A percentile compares a stretch with the other conserved stretches of the same genome.
These are phyloP conservation scores for Melanargia galathea DNA, from an alignment of 2,888 invertebrate genomes.

Conservation along the genomic window DNA sequence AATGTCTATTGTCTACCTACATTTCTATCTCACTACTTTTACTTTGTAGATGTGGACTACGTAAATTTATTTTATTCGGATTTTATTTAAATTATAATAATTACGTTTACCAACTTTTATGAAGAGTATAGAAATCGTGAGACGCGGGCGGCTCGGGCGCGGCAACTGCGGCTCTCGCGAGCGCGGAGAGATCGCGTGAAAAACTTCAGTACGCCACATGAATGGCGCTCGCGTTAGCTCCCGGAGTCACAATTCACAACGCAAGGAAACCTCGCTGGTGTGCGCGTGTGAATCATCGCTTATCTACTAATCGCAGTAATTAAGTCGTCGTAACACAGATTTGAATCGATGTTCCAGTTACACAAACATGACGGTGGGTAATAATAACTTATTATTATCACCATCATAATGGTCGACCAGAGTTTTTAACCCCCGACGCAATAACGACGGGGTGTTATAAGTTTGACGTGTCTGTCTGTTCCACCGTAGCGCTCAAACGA, in stretches of 20 bases:
- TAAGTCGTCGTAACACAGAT: constrained; percentile 12
- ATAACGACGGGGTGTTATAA: too few relatives aligned
- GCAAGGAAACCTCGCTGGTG: constrained; percentile 28
- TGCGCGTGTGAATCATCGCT: constrained; percentile 34
- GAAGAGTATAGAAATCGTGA: constrained; percentile 39
- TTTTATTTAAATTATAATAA: background rate
- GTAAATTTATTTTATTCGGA: background rate
- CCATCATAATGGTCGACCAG: background rate
- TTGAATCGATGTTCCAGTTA: constrained; percentile 12
- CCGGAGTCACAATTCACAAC: constrained; percentile 25
- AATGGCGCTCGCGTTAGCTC: constrained; percentile 48
- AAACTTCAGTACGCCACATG: constrained; percentile 71
- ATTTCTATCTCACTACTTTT: background rate
- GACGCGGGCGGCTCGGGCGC: constrained; percentile 60
- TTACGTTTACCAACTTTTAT: background rate
- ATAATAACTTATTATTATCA: too few relatives aligned
- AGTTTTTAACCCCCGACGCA: background rate
- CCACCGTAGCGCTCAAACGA: too few relatives aligned
- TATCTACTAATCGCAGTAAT: constrained; percentile 21
- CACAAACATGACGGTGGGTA: background rate
- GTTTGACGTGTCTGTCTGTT: too few relatives aligned
- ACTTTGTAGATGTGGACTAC: background rate
- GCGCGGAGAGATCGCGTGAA: constrained; percentile 77
- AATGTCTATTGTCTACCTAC: background rate
- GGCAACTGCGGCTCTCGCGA: constrained; percentile 71